phyloP scores from a whole-genome alignment of 2,797 vertebrate genomes.

The Lithobates pipiens region DNA sequence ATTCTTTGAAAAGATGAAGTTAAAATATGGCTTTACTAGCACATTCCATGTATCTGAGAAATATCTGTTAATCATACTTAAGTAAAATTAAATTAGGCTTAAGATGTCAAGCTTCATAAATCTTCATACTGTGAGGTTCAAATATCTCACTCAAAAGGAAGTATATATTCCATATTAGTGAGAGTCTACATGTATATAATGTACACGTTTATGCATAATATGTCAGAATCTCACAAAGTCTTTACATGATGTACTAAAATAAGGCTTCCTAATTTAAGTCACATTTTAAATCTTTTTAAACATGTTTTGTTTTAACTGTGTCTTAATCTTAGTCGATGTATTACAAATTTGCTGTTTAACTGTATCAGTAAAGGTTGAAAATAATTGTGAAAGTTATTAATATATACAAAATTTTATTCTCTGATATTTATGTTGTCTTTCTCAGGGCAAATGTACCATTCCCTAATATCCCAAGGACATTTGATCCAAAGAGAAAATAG shows the following conservation, averaged over 20 bases:
- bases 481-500: too few relatives aligned
- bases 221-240: background rate
- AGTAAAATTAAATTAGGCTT: background rate
- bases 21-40: background rate
- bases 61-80: background rate
- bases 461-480: too few relatives aligned
- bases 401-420: too few relatives aligned
- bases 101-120: background rate
- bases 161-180: slow-evolving; percentile 13
- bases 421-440: too few relatives aligned
- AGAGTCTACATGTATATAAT: background rate
- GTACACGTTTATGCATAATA: background rate
- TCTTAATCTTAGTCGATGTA: too few relatives aligned
- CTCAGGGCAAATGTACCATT: too few relatives aligned
- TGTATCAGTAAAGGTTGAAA: too few relatives aligned
- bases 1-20: too few relatives aligned
- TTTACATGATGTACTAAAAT: background rate
- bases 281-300: background rate
- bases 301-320: too few relatives aligned
- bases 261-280: slow-evolving; percentile 20
- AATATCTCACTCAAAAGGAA: background rate
- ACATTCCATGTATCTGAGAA: background rate
- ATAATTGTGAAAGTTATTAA: too few relatives aligned
- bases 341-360: too few relatives aligned
- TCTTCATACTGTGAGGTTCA: slow-evolving; percentile 9